Evolutionary conservation across 2,797 vertebrate genomes (phyloP), one percentile per base, ranked within the genome.

Genomic region (Holocentrus rufus): DNA sequence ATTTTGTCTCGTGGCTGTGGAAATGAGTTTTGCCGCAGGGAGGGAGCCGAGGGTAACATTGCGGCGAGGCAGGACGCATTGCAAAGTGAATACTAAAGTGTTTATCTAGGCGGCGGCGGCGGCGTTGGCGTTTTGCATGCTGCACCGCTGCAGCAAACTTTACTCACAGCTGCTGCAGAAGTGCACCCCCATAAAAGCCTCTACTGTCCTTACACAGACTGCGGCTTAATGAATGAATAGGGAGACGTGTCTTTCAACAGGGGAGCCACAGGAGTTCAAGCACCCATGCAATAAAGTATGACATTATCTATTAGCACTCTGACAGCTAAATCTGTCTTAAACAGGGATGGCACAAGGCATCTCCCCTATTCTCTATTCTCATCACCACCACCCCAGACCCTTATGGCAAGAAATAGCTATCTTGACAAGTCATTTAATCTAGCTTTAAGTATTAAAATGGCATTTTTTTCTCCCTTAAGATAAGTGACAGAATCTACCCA

Each of bases 1-100:
- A 84, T 88, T 88, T 76, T 80, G 75, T 82, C 70, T 34, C 64
- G 74, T 69, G 61, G 68, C 10, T 69, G 39, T 70, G 69, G 71
- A 84, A 89, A 80, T 85, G 49, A 22, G 49, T 52, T 52, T 20
- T 2, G 59, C 84, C 77, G 72, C 68, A 44, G 75, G 66, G 76
- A 49, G 34, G 44, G 57, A 71, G 46, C 18, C 15, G 17, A 47
- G 58, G 66, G 69, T n/a, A 56, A 57, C 17, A 44, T 63, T 76
- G 56, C 39, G 69, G 67, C 31, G 44, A 62, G 56, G 36, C 44
- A 73, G 69, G 73, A 61, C 71, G 62, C 68, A 82, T 74, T 53
- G 76, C 63, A 9, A 17, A 56, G 52, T 14, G 61, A 68, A 74
- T 31, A 31, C 25, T 74, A 42, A 78, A 64, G 46, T 20, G 13